Conservation (phyloP, 2,113 vertebrate genomes). For the Eclectus roratus region DNA sequence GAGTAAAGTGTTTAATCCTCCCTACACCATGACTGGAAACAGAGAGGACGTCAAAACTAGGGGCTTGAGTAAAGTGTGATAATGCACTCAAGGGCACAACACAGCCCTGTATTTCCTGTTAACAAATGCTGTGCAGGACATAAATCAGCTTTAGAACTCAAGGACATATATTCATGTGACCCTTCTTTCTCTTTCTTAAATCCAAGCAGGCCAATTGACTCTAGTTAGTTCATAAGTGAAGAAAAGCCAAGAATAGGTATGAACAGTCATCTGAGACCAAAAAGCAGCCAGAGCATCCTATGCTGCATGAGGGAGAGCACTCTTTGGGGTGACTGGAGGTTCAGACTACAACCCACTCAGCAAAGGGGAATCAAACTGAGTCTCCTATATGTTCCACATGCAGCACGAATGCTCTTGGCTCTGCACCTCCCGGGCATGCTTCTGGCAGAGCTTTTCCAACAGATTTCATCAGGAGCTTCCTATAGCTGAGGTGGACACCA, state of each 20-base stretch:
- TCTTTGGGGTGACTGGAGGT: background rate
- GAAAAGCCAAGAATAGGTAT: background rate
- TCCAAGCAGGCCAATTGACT: background rate
- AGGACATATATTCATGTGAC: background rate
- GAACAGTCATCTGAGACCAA: background rate
- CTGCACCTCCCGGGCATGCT: accelerated
- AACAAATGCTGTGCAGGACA: background rate
- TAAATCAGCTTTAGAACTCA: background rate
- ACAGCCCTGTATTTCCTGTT: background rate
- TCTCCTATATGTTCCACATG: background rate
- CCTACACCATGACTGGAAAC: accelerated
- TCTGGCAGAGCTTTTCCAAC: background rate
- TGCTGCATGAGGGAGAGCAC: background rate
- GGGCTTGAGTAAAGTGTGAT: background rate
- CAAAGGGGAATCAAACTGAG: background rate
- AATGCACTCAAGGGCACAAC: background rate
- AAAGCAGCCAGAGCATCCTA: background rate
- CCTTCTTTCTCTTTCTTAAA: background rate
- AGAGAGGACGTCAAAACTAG: background rate
- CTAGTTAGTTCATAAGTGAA: accelerated
- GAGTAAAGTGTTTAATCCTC: background rate
- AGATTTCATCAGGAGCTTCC: background rate
- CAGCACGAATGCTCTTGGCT: background rate
- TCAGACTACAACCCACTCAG: accelerated
- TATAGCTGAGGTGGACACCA: background rate